phyloP scores from a whole-genome alignment of 2,113 vertebrate genomes.

The Melanerpes formicivorus region DNA sequence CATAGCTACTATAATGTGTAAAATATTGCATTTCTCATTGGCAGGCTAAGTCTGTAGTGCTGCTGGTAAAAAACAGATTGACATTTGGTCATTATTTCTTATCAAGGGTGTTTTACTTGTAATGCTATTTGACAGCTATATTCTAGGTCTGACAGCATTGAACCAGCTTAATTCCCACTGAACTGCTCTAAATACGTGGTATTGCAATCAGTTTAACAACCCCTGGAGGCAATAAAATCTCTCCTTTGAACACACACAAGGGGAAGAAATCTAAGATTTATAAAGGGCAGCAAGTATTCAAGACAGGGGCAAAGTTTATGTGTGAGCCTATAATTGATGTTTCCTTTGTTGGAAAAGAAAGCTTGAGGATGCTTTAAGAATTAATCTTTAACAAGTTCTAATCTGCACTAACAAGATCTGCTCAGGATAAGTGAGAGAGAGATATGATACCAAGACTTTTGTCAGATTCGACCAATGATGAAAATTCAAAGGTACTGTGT shows the following conservation, averaged over 20 bases:
- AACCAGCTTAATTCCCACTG: conserved; percentile 93
- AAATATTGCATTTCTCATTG: conserved; percentile 77
- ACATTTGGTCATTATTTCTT: conserved; percentile 93
- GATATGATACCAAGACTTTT: conserved; percentile 82
- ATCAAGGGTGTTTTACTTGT: conserved; percentile 87
- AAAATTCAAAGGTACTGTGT: conserved; percentile 81
- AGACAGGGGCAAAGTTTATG: conserved; percentile 92
- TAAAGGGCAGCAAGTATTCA: conserved; percentile 91
- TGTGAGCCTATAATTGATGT: conserved; percentile 93
- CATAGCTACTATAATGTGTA: conserved; percentile 65
- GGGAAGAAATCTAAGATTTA: conserved; percentile 92
- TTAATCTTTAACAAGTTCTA: conserved; percentile 97
- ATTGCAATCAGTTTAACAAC: conserved; percentile 98
- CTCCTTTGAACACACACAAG: conserved; percentile 94
- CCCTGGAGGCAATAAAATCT: conserved; percentile 92
- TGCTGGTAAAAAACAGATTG: conserved; percentile 79
- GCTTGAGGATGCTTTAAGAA: conserved; percentile 89
- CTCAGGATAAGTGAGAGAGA: conserved; percentile 87
- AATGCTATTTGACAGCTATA: conserved; percentile 96
- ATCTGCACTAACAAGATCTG: conserved; percentile 88
- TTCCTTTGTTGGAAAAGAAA: conserved; percentile 89
- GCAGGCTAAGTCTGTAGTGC: conserved; percentile 57
- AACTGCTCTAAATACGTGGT: conserved; percentile 95
- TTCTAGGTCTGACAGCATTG: conserved; percentile 90
- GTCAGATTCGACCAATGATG: conserved; percentile 83